Percentiles rank a stretch among this genome's conserved stretches.
phyloP scores from a whole-genome alignment of 2,888 invertebrate species.

The Chouioia cunea region DNA sequence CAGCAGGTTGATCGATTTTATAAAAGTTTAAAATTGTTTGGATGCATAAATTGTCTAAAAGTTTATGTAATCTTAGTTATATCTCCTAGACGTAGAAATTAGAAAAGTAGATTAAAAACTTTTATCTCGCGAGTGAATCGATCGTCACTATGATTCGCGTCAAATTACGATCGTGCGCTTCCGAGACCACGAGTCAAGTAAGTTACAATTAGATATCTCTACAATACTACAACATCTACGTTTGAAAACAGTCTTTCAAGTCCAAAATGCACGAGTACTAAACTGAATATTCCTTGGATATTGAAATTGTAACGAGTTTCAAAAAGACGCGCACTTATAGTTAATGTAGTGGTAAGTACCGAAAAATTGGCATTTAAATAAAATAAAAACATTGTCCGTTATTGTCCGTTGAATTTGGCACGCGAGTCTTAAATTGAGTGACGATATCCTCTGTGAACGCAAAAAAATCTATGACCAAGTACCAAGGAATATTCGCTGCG shows the following conservation, averaged over 20 bases:
- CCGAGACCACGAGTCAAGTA: slow-evolving; percentile 32
- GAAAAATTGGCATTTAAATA: background rate
- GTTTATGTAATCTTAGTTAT: slow-evolving; percentile 32
- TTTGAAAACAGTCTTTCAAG: slow-evolving; percentile 58
- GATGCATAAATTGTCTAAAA: slow-evolving; percentile 20
- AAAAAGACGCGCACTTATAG: too few species aligned
- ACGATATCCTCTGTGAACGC: background rate
- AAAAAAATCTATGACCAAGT: slow-evolving; percentile 9
- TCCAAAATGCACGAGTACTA: slow-evolving; percentile 55
- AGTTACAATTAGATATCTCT: slow-evolving; percentile 39
- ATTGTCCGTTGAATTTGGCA: slow-evolving; percentile 48
- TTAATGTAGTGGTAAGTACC: too few species aligned
- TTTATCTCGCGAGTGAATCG: slow-evolving; percentile 31
- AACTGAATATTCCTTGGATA: slow-evolving; percentile 44
- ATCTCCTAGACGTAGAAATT: slow-evolving; percentile 33
- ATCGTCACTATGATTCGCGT: slow-evolving; percentile 18
- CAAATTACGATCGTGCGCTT: slow-evolving; percentile 40
- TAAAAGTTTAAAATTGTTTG: slow-evolving; percentile 35
- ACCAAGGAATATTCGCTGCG: slow-evolving; percentile 53
- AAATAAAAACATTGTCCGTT: slow-evolving; percentile 29
- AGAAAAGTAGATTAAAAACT: slow-evolving; percentile 45
- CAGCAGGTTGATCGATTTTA: slow-evolving; percentile 28
- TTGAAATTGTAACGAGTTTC: background rate
- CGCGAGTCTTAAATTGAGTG: slow-evolving; percentile 35
- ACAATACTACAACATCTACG: slow-evolving; percentile 53